phyloP scores from a whole-genome alignment of 64 coral and sea anemone species.

The Pocillopora damicornis region DNA sequence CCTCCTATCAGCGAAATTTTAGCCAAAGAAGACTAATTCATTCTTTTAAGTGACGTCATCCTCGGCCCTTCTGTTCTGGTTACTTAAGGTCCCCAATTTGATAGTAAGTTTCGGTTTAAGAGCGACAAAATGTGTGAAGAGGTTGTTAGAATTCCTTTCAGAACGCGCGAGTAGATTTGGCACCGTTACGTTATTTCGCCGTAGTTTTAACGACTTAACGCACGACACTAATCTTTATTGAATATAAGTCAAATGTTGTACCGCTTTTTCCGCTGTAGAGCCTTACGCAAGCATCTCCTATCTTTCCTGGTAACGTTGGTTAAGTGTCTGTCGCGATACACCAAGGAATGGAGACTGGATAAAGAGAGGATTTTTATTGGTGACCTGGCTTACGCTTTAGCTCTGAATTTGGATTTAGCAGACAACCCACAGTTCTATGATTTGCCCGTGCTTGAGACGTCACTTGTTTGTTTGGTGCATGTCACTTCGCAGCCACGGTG shows the following conservation, averaged over 20 bases:
- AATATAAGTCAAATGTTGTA: no score
- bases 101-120: no score
- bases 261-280: constrained; percentile 36
- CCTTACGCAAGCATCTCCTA: constrained; percentile 65
- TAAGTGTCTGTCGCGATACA: constrained; percentile 35
- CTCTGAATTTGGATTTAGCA: constrained; percentile 77
- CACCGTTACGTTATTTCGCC: no score
- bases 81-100: no score
- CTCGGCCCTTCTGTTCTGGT: no score
- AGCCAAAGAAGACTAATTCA: no score
- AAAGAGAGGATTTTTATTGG: constrained; percentile 78
- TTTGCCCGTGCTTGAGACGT: constrained; percentile 76
- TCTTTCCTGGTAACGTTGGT: constrained; percentile 65
- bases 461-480: constrained; percentile 75
- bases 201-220: no score
- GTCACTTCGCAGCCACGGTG: constrained; percentile 56
- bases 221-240: no score
- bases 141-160: no score
- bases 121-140: no score
- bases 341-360: constrained; percentile 61
- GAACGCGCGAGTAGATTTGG: no score
- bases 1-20: no score
- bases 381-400: constrained; percentile 71
- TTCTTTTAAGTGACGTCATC: background rate
- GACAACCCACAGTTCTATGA: constrained; percentile 96